A percentile compares a stretch with the other conserved stretches of the same genome.
Conservation (phyloP, 1,140 invertebrate genomes). For the Lepeophtheirus salmonis region DNA sequence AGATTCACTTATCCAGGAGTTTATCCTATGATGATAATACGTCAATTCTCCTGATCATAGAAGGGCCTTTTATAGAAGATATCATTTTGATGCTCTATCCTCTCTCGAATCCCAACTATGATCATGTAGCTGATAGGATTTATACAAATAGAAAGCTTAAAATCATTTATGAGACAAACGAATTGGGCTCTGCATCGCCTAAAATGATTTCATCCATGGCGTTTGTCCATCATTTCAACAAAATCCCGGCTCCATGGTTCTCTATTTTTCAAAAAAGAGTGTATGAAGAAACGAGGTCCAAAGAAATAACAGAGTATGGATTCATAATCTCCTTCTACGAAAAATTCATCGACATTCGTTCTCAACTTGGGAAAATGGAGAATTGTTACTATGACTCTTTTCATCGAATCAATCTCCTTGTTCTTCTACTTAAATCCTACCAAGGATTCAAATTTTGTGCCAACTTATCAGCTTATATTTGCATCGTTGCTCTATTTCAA, state of each 20-base stretch:
- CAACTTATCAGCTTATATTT: not conserved
- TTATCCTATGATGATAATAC: not conserved
- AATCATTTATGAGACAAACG: not conserved
- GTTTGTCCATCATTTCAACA: not conserved
- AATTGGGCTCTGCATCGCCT: not conserved
- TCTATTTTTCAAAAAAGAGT: not conserved
- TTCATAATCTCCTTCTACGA: not conserved
- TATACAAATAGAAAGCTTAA: not conserved
- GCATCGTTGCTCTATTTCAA: not conserved
- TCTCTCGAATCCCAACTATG: not conserved
- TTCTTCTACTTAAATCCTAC: not conserved
- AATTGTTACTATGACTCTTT: not conserved
- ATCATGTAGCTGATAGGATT: not conserved
- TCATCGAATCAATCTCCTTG: not conserved
- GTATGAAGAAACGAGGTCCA: not conserved
- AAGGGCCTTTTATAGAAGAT: not conserved
- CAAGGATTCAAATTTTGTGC: not conserved
- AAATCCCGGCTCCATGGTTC: not conserved
- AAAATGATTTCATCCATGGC: not conserved
- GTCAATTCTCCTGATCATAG: not conserved
- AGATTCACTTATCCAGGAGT: not conserved
- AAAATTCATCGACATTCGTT: not conserved
- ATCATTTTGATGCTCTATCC: not conserved
- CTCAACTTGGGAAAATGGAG: not conserved
- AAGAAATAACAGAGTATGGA: not conserved